Conservation (phyloP, 2,797 vertebrate genomes). For the Amblyraja radiata region DNA sequence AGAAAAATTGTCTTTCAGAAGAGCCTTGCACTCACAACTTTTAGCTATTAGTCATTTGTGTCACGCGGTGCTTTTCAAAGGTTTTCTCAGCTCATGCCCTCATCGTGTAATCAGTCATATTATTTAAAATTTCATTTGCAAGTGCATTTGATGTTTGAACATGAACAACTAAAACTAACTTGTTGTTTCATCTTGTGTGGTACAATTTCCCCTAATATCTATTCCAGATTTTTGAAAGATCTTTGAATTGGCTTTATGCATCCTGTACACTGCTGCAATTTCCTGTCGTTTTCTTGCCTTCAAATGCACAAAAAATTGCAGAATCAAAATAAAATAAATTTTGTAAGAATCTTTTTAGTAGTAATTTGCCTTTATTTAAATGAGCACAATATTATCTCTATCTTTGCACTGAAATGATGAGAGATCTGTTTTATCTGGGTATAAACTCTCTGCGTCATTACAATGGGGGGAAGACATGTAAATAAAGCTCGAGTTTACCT, state of each 20-base stretch:
- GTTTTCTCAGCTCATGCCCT: background rate
- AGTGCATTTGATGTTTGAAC: background rate
- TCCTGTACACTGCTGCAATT: background rate
- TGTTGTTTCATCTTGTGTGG: background rate
- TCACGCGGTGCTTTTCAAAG: background rate
- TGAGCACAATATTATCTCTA: background rate
- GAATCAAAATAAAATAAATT: background rate
- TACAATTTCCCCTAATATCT: background rate
- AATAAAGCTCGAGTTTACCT: background rate
- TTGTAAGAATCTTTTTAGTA: background rate
- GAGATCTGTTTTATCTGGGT: background rate
- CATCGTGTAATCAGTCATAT: too few relatives aligned
- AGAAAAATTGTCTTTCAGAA: slow-evolving; percentile 24
- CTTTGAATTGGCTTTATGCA: background rate
- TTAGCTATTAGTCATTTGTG: slow-evolving; percentile 11
- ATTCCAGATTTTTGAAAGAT: background rate
- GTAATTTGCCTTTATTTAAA: background rate
- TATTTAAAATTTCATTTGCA: background rate
- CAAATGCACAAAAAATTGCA: background rate
- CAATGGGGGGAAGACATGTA: background rate
- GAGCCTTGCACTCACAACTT: background rate
- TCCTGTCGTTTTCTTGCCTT: background rate
- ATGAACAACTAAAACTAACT: background rate
- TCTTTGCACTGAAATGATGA: background rate
- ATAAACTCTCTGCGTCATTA: background rate